Base-by-base conservation (phyloP, 2,888 invertebrate genomes). In the Catocala fraxini region DNA sequence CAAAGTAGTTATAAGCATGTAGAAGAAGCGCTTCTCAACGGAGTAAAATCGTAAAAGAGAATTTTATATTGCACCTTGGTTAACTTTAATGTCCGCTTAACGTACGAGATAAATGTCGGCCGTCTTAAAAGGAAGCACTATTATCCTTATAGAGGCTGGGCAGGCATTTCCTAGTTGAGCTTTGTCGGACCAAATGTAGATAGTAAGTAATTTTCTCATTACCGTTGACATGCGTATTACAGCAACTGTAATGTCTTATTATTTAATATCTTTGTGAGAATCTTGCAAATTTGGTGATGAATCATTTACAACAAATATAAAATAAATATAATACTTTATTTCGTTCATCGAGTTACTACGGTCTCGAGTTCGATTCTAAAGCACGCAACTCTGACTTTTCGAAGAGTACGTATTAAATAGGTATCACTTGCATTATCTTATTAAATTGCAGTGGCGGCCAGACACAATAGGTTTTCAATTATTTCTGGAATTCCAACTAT, bases 91-190 rank as follows among this genome's bases (percentile, higher is more conserved):
- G 51, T 56, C 46, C 43, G 39, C 55, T 65, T 60, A 66, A 54
- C 54, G 47, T n/a, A 60, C 60, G 46, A 43, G 53, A 65, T 63
- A 71, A 68, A 68, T 60, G 65, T 70, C 60, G 59, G 59, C 42
- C 9, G 60, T 65, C 70, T 53, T 70, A 71, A 70, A 79, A 76
- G 72, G 77, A 59, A 65, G 68, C 66, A 53, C 64, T 70, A 72
- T 73, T 65, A 15, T 69, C 70, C 68, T 71, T 71, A 62, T 10
- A 69, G 64, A 64, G 64, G 54, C 49, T 34, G 47, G 47, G 59
- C 54, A 69, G 69, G 71, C 71, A 72, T 75, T 82, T 82, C 82
- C 78, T 80, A 70, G 78, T 79, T 65, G 65, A 75, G 77, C 55
- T 75, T 78, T 72, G 76, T 65, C 65, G 55, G 65, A 64, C 65